Base-by-base conservation (phyloP, 2,888 invertebrate genomes). In the Helobdella robusta region DNA sequence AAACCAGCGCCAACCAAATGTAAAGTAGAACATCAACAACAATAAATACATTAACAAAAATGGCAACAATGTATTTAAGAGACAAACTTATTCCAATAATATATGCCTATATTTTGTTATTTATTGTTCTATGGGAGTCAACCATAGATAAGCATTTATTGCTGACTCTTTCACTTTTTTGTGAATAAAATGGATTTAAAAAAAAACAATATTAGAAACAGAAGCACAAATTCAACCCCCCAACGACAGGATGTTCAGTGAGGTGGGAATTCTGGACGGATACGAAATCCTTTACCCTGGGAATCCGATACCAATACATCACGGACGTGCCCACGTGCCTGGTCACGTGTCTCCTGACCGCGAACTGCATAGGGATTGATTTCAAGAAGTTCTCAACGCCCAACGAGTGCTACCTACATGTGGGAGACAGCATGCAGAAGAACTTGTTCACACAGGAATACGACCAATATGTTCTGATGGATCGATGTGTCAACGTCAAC, bases 391-490 rank as follows among this genome's bases (percentile, higher is more conserved):
- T 44, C 20, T 34, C 54, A n/a, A 36, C 8, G 35, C 64, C 59
- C 23, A 18, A 30, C 28, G 52, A 58, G 36, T 64, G 63, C 36
- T 64, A 23, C 50, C 18, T 59, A 25, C 59, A 54, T 6, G 15
- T 52, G 11, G 52, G 52, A 18, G 28, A 23, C 25, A 28, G 30
- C 15, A 58, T 30, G 5, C 4, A 23, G n/a, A n/a, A 18, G 2
- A 65, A 59, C 36, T 28, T 59, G n/a, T 65, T 36, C 52, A 60
- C 48, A 1, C n/a, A 35, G 44, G 59, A 65, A 25, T 65, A 50
- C 59, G 60, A 59, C 18, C 65, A 60, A 2, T 65, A 65, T 35
- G 18, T 65, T 25, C 60, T 65, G 50, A 30, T 59, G 23, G 59
- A 59, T 20, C 34, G 36, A 3, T 65, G 65, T 34, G 59, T 32